phyloP scores from a whole-genome alignment of 2,797 vertebrate genomes.

The Falco biarmicus region DNA sequence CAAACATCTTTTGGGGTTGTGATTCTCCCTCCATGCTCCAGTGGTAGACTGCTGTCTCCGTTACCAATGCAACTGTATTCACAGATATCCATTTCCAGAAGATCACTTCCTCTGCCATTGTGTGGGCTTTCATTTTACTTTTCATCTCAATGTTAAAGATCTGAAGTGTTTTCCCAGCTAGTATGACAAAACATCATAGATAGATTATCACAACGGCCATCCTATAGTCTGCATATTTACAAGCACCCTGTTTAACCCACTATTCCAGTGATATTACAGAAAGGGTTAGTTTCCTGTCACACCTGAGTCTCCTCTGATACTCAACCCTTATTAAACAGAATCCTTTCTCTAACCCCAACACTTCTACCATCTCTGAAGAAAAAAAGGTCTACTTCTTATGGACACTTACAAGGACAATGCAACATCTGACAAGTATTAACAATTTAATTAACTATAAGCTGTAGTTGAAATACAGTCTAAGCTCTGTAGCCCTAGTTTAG shows the following conservation, averaged over 20 bases:
- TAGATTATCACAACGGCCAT: neutral
- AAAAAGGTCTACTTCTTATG: neutral
- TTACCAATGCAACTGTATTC: constrained; percentile 91
- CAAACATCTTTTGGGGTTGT: constrained; percentile 90
- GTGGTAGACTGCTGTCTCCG: constrained; percentile 89
- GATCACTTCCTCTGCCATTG: constrained; percentile 91
- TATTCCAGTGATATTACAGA: neutral
- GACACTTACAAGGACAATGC: neutral
- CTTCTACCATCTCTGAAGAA: neutral
- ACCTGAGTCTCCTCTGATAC: neutral
- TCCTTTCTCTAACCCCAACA: neutral
- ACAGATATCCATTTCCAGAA: constrained; percentile 98
- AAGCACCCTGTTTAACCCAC: neutral
- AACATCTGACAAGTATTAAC: neutral
- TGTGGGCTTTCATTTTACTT: constrained; percentile 95
- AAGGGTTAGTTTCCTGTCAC: neutral
- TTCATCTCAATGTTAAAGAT: constrained; percentile 98
- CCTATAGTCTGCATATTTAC: neutral
- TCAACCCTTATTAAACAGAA: neutral
- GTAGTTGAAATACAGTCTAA: neutral
- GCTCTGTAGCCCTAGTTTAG: neutral
- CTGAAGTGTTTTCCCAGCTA: constrained; percentile 93
- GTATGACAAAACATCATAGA: constrained; percentile 39
- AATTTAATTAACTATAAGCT: neutral
- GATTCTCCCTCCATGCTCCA: constrained; percentile 97